phyloP scores from a whole-genome alignment of 2,888 invertebrate species.

The Ophraella communa region DNA sequence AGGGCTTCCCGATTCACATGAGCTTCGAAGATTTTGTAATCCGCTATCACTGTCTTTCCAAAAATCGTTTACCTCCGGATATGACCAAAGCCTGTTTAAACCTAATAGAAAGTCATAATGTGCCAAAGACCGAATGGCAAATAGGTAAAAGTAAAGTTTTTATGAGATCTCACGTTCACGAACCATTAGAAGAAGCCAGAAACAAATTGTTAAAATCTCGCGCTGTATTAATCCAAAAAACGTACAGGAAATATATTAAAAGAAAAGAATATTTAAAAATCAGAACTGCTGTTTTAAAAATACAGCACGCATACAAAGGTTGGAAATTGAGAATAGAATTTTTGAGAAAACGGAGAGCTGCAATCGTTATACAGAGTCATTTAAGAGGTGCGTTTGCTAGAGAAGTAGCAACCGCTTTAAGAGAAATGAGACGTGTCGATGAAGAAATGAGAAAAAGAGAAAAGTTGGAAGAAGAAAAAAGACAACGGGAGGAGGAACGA shows the following conservation, averaged over 20 bases:
- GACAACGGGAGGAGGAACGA: slow-evolving; percentile 66
- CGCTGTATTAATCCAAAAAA: slow-evolving; percentile 77
- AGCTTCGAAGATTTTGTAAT: slow-evolving; percentile 76
- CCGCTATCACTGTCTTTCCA: slow-evolving; percentile 76
- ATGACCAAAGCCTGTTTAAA: slow-evolving; percentile 59
- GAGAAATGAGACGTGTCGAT: slow-evolving; percentile 87
- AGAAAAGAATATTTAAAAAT: slow-evolving; percentile 72
- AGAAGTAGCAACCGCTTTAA: slow-evolving; percentile 83
- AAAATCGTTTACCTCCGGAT: slow-evolving; percentile 61
- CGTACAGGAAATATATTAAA: slow-evolving; percentile 71
- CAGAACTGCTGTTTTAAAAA: slow-evolving; percentile 72
- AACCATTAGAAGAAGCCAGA: slow-evolving; percentile 82
- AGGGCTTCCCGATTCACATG: slow-evolving; percentile 89
- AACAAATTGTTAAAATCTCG: slow-evolving; percentile 72
- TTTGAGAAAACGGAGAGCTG: slow-evolving; percentile 80
- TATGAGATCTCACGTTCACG: slow-evolving; percentile 79
- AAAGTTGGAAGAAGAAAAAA: slow-evolving; percentile 73
- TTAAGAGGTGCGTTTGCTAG: slow-evolving; percentile 88
- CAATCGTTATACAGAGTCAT: slow-evolving; percentile 85
- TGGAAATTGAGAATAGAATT: slow-evolving; percentile 85
- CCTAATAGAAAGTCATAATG: slow-evolving; percentile 69
- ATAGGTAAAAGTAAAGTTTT: slow-evolving; percentile 88
- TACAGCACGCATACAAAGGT: slow-evolving; percentile 85
- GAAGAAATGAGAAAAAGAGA: slow-evolving; percentile 85
- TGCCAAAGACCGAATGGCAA: slow-evolving; percentile 84